A percentile compares a stretch with the other conserved stretches of the same genome.
These are phyloP conservation scores for Aurelia aurita DNA, from an alignment of 30 jellyfish, hydroid and myxozoan genomes.

Conservation along the genomic window DNA sequence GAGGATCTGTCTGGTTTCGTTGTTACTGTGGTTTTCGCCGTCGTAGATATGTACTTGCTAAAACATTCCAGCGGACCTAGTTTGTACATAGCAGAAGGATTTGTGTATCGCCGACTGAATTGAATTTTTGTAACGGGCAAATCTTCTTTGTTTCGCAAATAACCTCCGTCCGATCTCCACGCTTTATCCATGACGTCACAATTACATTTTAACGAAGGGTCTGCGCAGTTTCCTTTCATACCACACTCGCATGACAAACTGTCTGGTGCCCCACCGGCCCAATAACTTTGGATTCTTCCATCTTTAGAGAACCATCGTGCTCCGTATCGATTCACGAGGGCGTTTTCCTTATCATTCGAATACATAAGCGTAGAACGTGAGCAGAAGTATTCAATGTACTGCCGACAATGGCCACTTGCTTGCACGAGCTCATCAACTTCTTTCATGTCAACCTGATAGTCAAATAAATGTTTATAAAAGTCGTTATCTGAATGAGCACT, in stretches of 20 bases:
- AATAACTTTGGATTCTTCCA: slow-evolving; percentile 63
- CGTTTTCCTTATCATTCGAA: slow-evolving; percentile 64
- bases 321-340: slow-evolving; percentile 74
- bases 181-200: slow-evolving; percentile 79
- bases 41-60: slow-evolving; percentile 65
- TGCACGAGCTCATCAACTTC: slow-evolving; percentile 48
- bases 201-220: slow-evolving; percentile 67
- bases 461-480: slow-evolving; percentile 59
- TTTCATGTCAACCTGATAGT: slow-evolving; percentile 39
- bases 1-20: not conserved
- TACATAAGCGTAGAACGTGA: slow-evolving; percentile 74
- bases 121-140: slow-evolving; percentile 88
- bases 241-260: slow-evolving; percentile 92
- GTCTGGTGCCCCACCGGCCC: slow-evolving; percentile 93
- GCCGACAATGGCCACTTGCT: slow-evolving; percentile 78
- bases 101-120: slow-evolving; percentile 71
- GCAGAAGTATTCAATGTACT: slow-evolving; percentile 80
- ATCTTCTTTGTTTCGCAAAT: slow-evolving; percentile 53
- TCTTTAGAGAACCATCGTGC: slow-evolving; percentile 93
- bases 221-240: slow-evolving; percentile 72
- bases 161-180: slow-evolving; percentile 96
- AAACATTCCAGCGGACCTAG: slow-evolving; percentile 92
- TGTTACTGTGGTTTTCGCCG: not conserved
- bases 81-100: slow-evolving; percentile 68
- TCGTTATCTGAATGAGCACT: slow-evolving; percentile 4